Base-by-base conservation (phyloP, 2,797 vertebrate genomes). In the Nasua narica region DNA sequence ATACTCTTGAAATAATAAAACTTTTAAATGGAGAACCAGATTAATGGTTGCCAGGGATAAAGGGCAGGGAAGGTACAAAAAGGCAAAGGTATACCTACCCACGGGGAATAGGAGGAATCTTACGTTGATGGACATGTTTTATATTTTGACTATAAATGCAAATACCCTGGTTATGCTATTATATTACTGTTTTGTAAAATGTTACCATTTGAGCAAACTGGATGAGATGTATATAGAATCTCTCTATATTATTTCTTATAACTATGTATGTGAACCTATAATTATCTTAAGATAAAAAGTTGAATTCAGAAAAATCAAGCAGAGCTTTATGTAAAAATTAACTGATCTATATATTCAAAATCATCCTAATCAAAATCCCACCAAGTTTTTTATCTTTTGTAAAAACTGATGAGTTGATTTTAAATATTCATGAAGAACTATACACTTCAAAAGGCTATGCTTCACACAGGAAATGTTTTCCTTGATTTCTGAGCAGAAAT, bases 401-500 rank as follows among this genome's bases (percentile, higher is more conserved):
- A 85, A 48, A 94, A 78, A 91, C 54, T 56, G 8, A 56, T 56
- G 81, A 92, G 50, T 67, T 82, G 37, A 92, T 87, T 90, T 69
- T 84, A 84, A 90, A 87, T 74, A 93, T 67, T 72, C 23, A 72
- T 54, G 23, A 79, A 81, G 32, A 89, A 90, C 46, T 70, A 54
- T 67, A 90, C 78, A 62, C 69, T 77, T 91, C 65, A 88, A 88
- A 13, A 40, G 65, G 40, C 58, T 70, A 81, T 50, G 74, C 52
- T 32, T 82, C 29, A 92, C 67, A 89, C 32, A 62, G 29, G 29
- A 81, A 62, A 11, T 65, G 23, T 60, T 81, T 83, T 52, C 62
- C 94, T 58, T 87, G 52, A 93, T 65, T 84, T 90, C 70, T 86
- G 58, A 76, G 58, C 35, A 81, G 21, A 91, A 92, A 60, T 91